Base-by-base conservation (phyloP, 2,113 vertebrate species). In the Ibidorhyncha struthersii region DNA sequence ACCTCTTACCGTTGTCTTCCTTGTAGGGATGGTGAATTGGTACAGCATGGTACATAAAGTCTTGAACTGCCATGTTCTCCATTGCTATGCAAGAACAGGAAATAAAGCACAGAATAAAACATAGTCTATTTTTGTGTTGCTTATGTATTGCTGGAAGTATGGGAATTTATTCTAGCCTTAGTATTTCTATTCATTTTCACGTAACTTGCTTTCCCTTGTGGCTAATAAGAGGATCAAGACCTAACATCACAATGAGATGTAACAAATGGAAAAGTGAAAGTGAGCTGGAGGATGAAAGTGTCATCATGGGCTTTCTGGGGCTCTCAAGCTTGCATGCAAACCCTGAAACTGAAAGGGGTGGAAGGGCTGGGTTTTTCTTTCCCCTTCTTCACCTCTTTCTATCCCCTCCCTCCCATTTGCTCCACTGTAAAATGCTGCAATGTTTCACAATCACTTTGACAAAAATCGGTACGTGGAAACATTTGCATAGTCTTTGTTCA, bases 51-150 rank as follows among this genome's bases (percentile, higher is more conserved):
- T 21, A 27, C 4, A 0, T 14, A 27, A 38, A 49, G 17, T 15
- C 34, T 25, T 47, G 20, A 66, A 14, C 66, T 45, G 50, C 14
- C 0, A 0, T 2, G 1, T 77, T 65, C 55, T 71, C 29, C 47
- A 4, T 15, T 29, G 36, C 49, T 62, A 1, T 2, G 2, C 36
- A 15, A 47, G 41, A 61, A 14, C 10, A 47, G 45, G 56, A 86
- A 74, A 72, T 53, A 84, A 83, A 70, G 34, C 27, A 30, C 0
- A 47, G 50, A 78, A 38, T 25, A 21, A 63, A 74, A 49, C 49
- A 34, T 8, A 14, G 4, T 65, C 26, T 52, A 26, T 36, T 58
- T 55, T 25, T 74, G 49, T 59, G 12, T 50, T 23, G 47, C 20
- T 49, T 49, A 49, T 22, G 36, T 45, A 61, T 61, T 63, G 82